Base-by-base conservation (phyloP, 2,888 invertebrate species). In the Perithous albicinctus region DNA sequence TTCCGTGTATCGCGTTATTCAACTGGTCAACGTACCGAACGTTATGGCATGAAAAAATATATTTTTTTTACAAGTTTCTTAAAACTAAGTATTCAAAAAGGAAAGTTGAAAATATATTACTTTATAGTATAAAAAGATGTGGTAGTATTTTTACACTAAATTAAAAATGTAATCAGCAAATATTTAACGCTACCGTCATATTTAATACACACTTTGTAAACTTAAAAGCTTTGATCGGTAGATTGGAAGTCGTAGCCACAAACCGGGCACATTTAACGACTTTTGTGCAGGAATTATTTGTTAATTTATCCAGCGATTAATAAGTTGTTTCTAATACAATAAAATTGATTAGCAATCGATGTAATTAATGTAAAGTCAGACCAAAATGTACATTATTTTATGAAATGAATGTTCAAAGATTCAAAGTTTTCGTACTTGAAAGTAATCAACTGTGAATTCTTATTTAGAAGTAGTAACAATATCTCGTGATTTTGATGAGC, bases 1-100 rank as follows among this genome's bases (percentile, higher is more conserved):
- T 41, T 63, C 63, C 23, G 7, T 23, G 63, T 41, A 38, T 12
- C 4, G 29, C 7, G 32, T 56, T 56, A 59, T 63, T 23, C 63
- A 23, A 23, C 41, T 63, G 63, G 35, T 32, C 15, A 59, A 59
- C 51, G 23, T 8, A 23, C 18, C 59, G 59, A 59, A 32, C 15
- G 15, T 59, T 59, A 51, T 51, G 20, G 10, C 51, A 23, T 12
- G 23, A 3, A 12, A 51, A 51, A 23, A 20, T 51, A 51, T 23
- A 51, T n/a, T 8, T 4, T 8, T 23, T 10, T 20, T 12, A 23
- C 2, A 10, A 51, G 51, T 5, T 10, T 23, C 23, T 51, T 12
- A 51, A 23, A 23, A 10, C 12, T 12, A 23, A 23, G 51, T 12
- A 51, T 23, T 51, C 0, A 23, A 51, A 51, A 51, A 20, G 7